These are phyloP conservation scores for Himantopus leucocephalus DNA, from an alignment of 2,113 vertebrate species.

Conservation along the genomic window DNA sequence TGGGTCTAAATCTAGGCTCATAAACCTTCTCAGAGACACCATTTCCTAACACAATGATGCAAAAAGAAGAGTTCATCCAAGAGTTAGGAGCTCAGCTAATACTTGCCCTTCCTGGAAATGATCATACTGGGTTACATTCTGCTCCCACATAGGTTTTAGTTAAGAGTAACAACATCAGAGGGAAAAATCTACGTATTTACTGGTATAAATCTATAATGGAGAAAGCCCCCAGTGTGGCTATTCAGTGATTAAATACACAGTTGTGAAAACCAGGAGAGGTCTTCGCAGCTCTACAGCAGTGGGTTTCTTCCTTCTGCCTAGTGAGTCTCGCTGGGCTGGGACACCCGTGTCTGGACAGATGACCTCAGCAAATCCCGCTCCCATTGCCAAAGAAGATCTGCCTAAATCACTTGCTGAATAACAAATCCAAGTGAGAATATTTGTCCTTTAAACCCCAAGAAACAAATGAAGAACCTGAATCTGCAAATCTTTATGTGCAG, in stretches of 20 bases:
- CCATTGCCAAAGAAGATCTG: background rate
- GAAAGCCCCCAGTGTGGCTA: background rate
- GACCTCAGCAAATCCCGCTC: background rate
- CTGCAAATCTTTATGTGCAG: background rate
- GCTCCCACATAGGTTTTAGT: background rate
- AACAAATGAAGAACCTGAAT: background rate
- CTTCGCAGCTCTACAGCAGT: background rate
- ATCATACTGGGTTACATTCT: background rate
- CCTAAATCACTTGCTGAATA: background rate
- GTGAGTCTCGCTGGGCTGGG: background rate
- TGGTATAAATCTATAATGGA: background rate
- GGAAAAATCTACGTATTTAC: background rate
- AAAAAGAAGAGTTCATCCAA: constrained; percentile 35
- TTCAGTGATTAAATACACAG: background rate
- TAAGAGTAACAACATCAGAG: background rate
- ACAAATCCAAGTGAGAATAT: background rate
- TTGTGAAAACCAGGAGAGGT: background rate
- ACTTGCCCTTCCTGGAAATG: background rate
- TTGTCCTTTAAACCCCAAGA: background rate
- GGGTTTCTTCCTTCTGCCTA: background rate
- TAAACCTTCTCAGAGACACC: constrained; percentile 4
- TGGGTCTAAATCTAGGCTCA: background rate
- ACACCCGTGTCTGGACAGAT: background rate
- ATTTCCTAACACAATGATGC: background rate
- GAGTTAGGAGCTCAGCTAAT: constrained; percentile 2